Evolutionary conservation across 2,113 vertebrate genomes (phyloP), one percentile per base, ranked within the genome.

Genomic region (Cathartes aura): DNA sequence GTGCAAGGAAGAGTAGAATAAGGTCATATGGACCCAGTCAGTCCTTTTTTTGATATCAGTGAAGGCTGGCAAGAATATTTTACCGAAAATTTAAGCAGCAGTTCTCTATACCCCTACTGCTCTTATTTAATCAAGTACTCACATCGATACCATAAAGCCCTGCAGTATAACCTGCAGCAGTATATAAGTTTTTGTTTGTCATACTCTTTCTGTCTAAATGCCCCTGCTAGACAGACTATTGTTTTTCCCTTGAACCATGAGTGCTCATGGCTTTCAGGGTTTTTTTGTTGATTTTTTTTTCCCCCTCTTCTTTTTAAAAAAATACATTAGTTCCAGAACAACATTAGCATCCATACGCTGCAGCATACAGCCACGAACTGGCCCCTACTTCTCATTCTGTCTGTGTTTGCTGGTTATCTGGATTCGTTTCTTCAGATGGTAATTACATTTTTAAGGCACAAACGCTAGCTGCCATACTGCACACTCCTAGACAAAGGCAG

Each of bases 11-110:
- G 62, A 82, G 23, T 30, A 66, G 70, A 96, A 89, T 80, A 84
- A 73, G 89, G 81, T 96, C 89, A 92, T 91, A 93, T 68, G 66
- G 81, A 94, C 42, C n/a, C 53, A 88, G 42, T 83, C 75, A 91
- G 64, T 68, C 29, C 47, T 63, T 72, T 86, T 84, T 81, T 47
- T 87, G 0, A 30, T 27, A 74, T 24, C 50, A 91, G 4, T 64
- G 70, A 82, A 75, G 38, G 16, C 52, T 80, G 66, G 53, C 73
- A 91, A 94, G 78, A 90, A 85, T 72, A 90, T 82, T 93, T 95
- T 63, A 59, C 59, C 0, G 1, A 91, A 85, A 95, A 86, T 59
- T 93, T 80, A 93, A 91, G 50, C 70, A 91, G 60, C 23, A 63
- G 58, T 34, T 96, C 29, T 71, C 48, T 53, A 15, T 58, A 73